phyloP scores from a whole-genome alignment of 2,113 vertebrate genomes.

The Vanacampus margaritifer region DNA sequence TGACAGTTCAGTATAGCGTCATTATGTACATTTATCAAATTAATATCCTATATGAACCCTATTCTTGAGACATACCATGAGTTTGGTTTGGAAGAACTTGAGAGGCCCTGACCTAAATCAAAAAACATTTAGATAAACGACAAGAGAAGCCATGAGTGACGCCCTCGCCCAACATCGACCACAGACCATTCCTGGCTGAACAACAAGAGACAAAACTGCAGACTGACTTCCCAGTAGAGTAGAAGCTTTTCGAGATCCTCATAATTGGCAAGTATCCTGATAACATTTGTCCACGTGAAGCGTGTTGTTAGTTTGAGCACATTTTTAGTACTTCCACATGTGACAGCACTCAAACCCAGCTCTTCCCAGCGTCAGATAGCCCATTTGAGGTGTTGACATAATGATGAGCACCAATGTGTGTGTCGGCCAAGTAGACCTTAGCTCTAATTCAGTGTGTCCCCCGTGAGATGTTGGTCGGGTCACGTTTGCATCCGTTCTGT shows the following conservation, averaged over 20 bases:
- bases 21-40: slow-evolving; percentile 27
- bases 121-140: not conserved
- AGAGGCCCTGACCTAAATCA: slow-evolving; percentile 1
- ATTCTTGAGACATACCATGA: not conserved
- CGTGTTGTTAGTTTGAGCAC: slow-evolving; percentile 14
- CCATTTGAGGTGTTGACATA: slow-evolving; percentile 19
- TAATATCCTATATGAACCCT: not conserved
- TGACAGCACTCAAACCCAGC: slow-evolving; percentile 15
- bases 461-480: not conserved
- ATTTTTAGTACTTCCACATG: slow-evolving; percentile 14
- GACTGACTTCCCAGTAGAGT: not conserved
- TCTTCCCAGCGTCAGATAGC: slow-evolving; percentile 12
- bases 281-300: not conserved
- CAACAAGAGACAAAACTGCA: not conserved
- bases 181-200: not conserved
- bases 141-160: not conserved
- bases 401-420: slow-evolving; percentile 24
- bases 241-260: not conserved
- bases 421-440: not conserved
- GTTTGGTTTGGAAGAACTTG: not conserved
- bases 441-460: not conserved
- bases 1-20: slow-evolving; percentile 27
- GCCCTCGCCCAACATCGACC: not conserved
- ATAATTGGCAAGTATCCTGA: not conserved
- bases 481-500: not conserved